Percentiles rank a stretch among this genome's conserved stretches.
Conservation (phyloP, 2,113 vertebrate species). For the Cebidichthys violaceus region DNA sequence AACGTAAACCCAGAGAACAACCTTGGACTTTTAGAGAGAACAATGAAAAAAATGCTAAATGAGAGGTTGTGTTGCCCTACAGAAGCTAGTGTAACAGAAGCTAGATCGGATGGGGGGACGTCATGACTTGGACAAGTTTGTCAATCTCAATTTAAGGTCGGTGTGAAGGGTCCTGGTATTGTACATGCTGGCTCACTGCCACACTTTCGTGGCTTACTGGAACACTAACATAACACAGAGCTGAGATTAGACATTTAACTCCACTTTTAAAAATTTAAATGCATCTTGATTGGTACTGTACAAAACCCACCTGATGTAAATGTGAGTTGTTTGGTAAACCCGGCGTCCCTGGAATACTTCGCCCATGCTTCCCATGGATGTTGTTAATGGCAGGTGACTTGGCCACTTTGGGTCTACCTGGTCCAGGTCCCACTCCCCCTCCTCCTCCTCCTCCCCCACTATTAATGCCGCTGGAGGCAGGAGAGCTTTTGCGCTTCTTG, state of each 20-base stretch:
- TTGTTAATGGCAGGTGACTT: constrained; percentile 94
- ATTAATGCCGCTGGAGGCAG: constrained; percentile 85
- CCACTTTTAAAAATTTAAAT: background rate
- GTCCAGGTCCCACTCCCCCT: constrained; percentile 69
- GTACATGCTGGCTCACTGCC: background rate
- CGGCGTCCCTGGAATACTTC: constrained; percentile 90
- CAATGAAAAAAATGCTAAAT: background rate
- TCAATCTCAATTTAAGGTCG: too few relatives aligned
- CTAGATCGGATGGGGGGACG: background rate
- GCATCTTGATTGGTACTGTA: background rate
- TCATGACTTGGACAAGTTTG: too few relatives aligned
- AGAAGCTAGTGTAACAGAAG: background rate
- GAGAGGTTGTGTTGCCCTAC: background rate
- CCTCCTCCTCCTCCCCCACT: constrained; percentile 78
- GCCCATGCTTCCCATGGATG: constrained; percentile 92
- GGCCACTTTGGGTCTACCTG: constrained; percentile 92
- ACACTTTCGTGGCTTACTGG: background rate
- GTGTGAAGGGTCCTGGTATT: too few relatives aligned
- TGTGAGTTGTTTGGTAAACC: constrained; percentile 93
- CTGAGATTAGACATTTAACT: background rate
- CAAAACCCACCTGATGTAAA: constrained; percentile 92
- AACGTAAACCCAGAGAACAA: background rate
- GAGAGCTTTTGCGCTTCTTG: constrained; percentile 95
- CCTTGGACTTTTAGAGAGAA: background rate
- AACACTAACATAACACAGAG: background rate